Evolutionary conservation across 2,797 vertebrate species (phyloP).

Genomic region (Spheniscus humboldti): DNA sequence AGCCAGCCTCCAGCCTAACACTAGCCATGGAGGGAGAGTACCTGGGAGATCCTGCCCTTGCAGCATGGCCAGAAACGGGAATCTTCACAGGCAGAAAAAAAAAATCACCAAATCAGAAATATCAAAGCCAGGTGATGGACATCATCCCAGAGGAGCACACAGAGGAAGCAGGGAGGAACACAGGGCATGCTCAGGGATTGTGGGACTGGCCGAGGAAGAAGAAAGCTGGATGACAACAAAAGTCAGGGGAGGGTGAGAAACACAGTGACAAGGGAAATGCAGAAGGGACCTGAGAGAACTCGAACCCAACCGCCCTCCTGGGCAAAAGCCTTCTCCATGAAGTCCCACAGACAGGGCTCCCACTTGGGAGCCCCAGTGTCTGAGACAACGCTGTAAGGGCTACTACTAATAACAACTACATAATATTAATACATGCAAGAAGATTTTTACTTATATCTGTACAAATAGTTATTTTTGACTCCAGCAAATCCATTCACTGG

Average conservation of each 20-base stretch:
- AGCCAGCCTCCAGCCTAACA: background rate
- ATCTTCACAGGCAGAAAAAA: background rate
- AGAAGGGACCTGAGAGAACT: background rate
- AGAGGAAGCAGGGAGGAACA: background rate
- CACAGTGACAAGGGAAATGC: background rate
- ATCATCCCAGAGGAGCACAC: background rate
- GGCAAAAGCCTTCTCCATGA: background rate
- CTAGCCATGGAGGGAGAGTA: background rate
- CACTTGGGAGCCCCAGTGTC: background rate
- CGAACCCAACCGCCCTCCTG: accelerated
- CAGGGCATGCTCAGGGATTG: background rate
- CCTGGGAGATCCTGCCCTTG: background rate
- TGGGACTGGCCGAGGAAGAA: background rate
- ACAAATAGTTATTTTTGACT: background rate
- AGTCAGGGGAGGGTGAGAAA: background rate
- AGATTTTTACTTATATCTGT: background rate
- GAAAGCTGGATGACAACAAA: background rate
- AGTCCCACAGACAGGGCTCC: background rate
- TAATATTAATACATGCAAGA: background rate
- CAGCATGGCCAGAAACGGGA: background rate
- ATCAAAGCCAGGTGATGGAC: background rate
- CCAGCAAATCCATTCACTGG: background rate
- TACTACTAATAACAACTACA: background rate
- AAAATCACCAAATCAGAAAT: background rate
- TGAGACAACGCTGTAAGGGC: background rate